phyloP scores from a whole-genome alignment of 30 jellyfish, hydroid and myxozoan species.

The Cassiopea xamachana region DNA sequence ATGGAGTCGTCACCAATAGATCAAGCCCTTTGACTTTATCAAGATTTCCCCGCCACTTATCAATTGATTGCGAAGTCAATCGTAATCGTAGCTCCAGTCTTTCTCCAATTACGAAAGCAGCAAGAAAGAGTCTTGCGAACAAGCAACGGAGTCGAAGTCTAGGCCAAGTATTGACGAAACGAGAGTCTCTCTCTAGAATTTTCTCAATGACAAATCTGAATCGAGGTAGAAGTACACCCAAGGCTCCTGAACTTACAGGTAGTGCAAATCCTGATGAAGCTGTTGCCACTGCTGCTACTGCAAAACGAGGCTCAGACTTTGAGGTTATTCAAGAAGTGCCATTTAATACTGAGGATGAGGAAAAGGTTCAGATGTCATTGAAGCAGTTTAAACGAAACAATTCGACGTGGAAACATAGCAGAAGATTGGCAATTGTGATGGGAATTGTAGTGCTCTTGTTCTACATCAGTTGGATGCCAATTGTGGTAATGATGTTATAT shows the following conservation, averaged over 20 bases:
- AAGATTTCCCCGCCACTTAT: slow-evolving; percentile 1
- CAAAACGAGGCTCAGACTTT: slow-evolving; percentile 56
- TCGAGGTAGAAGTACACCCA: slow-evolving; percentile 35
- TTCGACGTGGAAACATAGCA: slow-evolving; percentile 71
- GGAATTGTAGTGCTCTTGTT: slow-evolving; percentile 75
- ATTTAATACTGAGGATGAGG: slow-evolving; percentile 57
- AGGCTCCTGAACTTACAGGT: slow-evolving; percentile 10
- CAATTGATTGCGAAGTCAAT: neutral
- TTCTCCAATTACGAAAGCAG: neutral
- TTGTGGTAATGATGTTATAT: slow-evolving; percentile 55
- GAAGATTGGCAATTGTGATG: slow-evolving; percentile 73
- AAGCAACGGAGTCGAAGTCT: slow-evolving; percentile 56
- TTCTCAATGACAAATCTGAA: neutral
- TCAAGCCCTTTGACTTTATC: slow-evolving; percentile 16
- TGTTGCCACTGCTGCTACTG: neutral
- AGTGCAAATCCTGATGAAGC: neutral
- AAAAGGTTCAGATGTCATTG: slow-evolving; percentile 39
- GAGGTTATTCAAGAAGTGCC: slow-evolving; percentile 21
- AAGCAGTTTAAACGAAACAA: slow-evolving; percentile 57
- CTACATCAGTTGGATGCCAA: slow-evolving; percentile 85
- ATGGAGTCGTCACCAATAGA: neutral
- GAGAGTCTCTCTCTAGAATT: slow-evolving; percentile 45
- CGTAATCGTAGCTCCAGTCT: slow-evolving; percentile 24
- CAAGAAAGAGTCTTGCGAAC: neutral
- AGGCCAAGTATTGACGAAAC: slow-evolving; percentile 9